Evolutionary conservation across 2,888 invertebrate species (phyloP), one percentile per base, ranked within the genome.

Genomic region (Augochlorella aurata): DNA sequence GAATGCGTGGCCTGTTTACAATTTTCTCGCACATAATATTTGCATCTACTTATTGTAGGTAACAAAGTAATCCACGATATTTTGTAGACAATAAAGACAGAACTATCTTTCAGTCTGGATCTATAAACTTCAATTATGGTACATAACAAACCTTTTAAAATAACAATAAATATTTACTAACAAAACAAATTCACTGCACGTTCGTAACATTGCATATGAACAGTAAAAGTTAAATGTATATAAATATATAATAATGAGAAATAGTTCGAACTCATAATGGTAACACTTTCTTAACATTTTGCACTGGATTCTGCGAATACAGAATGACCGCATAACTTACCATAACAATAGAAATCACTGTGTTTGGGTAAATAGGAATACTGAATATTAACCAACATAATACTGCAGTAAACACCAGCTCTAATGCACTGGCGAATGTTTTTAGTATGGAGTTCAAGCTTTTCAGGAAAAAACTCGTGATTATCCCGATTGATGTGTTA

Each of bases 401-500:
- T 18, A 98, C 94, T 0, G 98, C 98, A 0, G 98, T 98, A 90
- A 99, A 97, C 74, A 98, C 95, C 50, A 99, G 94, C 92, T 99
- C 99, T 89, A 99, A 94, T 18, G 98, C 98, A 94, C 98, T 98
- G 0, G 99, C 99, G 94, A 98, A 99, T 0, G 98, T 98, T 94
- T 99, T 99, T 74, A 99, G 94, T 91, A 99, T 98, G 0, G 98
- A 98, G 93, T 99, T 99, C 90, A 99, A 95, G 89, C 97, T 97
- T 93, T 98, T 97, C 44, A 99, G 94, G 92, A 99, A 99, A 93
- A 99, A 97, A 93, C 98, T 98, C 0, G 98, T 98, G 0, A 98
- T 97, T 89, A 99, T 98, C 49, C 99, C 99, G 65, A 98, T 97
- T 0, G 97, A 95, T 0, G 98, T 97, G 94, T 98, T 98, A 91